Percentiles rank a stretch among this genome's conserved stretches.
These are phyloP conservation scores for Chaetoderma sp. DNA, from an alignment of 2,888 invertebrate species.

Conservation along the genomic window DNA sequence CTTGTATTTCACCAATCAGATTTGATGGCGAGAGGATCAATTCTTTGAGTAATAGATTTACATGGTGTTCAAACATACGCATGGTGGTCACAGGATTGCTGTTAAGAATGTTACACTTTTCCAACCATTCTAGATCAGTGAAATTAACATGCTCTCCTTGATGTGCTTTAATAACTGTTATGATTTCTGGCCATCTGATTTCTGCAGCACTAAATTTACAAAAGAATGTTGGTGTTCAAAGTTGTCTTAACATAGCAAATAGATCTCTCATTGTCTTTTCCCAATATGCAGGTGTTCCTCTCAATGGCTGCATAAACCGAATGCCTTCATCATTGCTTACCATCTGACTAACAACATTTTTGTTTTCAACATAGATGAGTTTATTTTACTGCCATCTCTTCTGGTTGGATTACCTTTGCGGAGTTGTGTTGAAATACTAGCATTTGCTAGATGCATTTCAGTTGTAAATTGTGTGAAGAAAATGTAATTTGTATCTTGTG, in stretches of 20 bases:
- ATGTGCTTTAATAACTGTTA: slow-evolving; percentile 18
- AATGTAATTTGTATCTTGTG: too few relatives aligned
- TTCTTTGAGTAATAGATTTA: slow-evolving; percentile 22
- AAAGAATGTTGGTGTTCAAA: slow-evolving; percentile 38
- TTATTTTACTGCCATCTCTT: too few relatives aligned
- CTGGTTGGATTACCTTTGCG: too few relatives aligned
- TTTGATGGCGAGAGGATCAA: slow-evolving; percentile 22
- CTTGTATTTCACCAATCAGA: slow-evolving; percentile 29
- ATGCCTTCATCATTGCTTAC: slow-evolving; percentile 24
- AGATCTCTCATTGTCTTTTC: slow-evolving; percentile 29
- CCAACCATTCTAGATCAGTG: slow-evolving; percentile 27
- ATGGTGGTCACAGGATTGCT: slow-evolving; percentile 34
- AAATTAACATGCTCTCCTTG: slow-evolving; percentile 14
- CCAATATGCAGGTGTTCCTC: slow-evolving; percentile 37
- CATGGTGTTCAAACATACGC: slow-evolving; percentile 33
- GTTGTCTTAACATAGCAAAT: too few relatives aligned
- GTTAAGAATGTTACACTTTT: slow-evolving; percentile 27
- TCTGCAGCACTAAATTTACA: slow-evolving; percentile 35
- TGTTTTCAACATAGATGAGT: too few relatives aligned
- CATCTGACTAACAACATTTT: slow-evolving; percentile 3
- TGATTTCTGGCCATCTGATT: slow-evolving; percentile 33
- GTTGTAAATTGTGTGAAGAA: too few relatives aligned
- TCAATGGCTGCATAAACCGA: slow-evolving; percentile 24
- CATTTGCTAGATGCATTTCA: too few relatives aligned
- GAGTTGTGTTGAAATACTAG: too few relatives aligned